Percentiles rank a stretch among this genome's conserved stretches.
Conservation (phyloP, 2,888 invertebrate genomes). For the Protonemura montana region DNA sequence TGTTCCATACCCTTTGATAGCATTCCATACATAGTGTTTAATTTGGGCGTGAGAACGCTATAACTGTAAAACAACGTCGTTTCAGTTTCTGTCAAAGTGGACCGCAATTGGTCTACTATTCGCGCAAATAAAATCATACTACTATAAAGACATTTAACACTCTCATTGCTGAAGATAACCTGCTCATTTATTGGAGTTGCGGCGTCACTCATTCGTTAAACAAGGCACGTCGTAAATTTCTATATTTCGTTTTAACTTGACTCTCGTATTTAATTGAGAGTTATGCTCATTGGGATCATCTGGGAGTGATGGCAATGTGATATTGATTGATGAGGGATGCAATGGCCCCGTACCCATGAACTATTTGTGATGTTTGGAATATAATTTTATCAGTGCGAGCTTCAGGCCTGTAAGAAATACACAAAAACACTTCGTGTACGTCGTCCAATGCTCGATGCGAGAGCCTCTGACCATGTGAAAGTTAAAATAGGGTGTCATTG, state of each 20-base stretch:
- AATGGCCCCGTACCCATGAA: neutral
- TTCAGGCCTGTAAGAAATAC: too few relatives aligned
- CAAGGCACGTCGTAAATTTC: neutral
- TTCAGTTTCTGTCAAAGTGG: too few relatives aligned
- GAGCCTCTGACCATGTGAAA: too few relatives aligned
- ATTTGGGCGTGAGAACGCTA: neutral
- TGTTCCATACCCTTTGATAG: neutral
- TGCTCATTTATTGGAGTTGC: neutral
- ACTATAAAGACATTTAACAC: neutral
- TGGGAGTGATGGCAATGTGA: neutral
- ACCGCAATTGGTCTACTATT: neutral
- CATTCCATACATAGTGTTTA: neutral
- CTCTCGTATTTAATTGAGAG: neutral
- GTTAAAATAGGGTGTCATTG: conserved; percentile 1
- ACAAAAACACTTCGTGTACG: too few relatives aligned
- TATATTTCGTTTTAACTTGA: neutral
- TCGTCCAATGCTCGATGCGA: too few relatives aligned
- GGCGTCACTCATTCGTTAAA: neutral
- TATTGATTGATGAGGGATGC: neutral
- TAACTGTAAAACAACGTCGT: too few relatives aligned
- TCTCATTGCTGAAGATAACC: neutral
- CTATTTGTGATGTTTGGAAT: neutral
- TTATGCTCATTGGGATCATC: neutral
- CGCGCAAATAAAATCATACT: neutral
- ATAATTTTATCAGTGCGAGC: too few relatives aligned